These are phyloP conservation scores for Papilio machaon DNA, from an alignment of 1,140 invertebrate species.

Conservation along the genomic window DNA sequence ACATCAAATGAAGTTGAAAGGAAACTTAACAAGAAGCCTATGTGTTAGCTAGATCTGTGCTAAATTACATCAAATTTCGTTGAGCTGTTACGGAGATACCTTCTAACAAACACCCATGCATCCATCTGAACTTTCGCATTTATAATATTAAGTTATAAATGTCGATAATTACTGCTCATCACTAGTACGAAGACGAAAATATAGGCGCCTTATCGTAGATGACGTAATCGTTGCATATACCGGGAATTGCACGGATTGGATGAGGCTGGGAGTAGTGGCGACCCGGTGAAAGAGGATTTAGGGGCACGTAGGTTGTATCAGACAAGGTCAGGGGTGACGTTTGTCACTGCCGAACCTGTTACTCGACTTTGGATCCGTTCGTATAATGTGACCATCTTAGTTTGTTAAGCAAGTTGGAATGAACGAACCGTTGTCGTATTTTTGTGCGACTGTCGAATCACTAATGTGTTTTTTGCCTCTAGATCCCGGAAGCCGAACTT, in stretches of 20 bases:
- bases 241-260: slow-evolving; percentile 53
- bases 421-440: background rate
- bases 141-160: background rate
- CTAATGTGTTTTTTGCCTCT: slow-evolving; percentile 19
- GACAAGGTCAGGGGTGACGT: slow-evolving; percentile 29
- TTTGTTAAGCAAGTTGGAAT: background rate
- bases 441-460: background rate
- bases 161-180: slow-evolving; percentile 38
- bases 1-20: too few species aligned
- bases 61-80: too few species aligned
- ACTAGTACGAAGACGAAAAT: slow-evolving; percentile 50
- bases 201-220: slow-evolving; percentile 59
- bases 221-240: slow-evolving; percentile 68
- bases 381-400: background rate
- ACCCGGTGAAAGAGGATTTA: slow-evolving; percentile 1
- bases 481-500: slow-evolving; percentile 36
- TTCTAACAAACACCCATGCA: too few species aligned
- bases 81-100: too few species aligned
- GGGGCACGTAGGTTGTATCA: slow-evolving; percentile 32
- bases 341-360: slow-evolving; percentile 11
- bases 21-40: too few species aligned
- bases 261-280: slow-evolving; percentile 20
- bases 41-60: too few species aligned
- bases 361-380: background rate
- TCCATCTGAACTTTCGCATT: too few species aligned